A percentile compares a stretch with the other conserved stretches of the same genome.
phyloP scores from a whole-genome alignment of 2,113 vertebrate species.

The Emydura subglobosa region DNA sequence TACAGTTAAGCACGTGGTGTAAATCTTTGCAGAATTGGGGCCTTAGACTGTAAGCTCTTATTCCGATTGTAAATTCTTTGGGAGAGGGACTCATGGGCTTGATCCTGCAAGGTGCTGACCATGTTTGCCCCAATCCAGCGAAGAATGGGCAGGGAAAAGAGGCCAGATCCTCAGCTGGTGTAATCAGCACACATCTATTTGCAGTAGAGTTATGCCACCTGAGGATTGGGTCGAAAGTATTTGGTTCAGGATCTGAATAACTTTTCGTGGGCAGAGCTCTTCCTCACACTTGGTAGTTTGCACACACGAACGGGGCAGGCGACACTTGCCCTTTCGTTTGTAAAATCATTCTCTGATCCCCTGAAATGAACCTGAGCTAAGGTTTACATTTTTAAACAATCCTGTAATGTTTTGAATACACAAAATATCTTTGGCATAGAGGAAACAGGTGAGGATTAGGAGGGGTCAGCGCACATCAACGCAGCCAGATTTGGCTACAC shows the following conservation, averaged over 20 bases:
- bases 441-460: background rate
- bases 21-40: background rate
- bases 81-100: background rate
- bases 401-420: background rate
- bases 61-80: background rate
- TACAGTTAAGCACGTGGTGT: background rate
- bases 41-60: background rate
- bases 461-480: background rate
- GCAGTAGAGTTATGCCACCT: background rate
- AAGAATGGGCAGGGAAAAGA: background rate
- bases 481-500: background rate
- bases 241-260: background rate
- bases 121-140: background rate
- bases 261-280: background rate
- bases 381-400: background rate
- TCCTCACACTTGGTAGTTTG: background rate
- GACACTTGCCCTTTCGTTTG: constrained; percentile 5
- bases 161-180: background rate
- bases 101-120: background rate
- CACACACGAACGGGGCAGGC: background rate
- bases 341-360: background rate
- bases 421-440: background rate
- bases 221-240: background rate
- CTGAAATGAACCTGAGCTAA: background rate
- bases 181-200: background rate